Conservation (phyloP, 2,797 vertebrate genomes). For the Tiaroga cobitis region DNA sequence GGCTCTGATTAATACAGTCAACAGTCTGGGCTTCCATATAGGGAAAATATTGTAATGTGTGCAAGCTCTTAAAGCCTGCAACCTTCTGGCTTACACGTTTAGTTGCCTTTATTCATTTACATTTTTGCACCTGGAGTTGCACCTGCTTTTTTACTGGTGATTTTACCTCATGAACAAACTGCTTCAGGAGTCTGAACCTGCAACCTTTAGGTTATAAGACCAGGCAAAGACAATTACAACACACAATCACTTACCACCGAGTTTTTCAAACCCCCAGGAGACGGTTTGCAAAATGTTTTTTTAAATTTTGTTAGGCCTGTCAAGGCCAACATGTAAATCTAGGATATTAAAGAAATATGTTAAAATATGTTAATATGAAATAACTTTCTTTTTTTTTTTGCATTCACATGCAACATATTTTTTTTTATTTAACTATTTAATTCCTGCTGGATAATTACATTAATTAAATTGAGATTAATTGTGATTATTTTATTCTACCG, state of each 20-base stretch:
- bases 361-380: too few species aligned
- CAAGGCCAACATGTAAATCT: background rate
- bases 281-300: background rate
- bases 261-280: background rate
- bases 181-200: background rate
- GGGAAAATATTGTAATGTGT: background rate
- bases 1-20: slow-evolving; percentile 44
- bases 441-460: background rate
- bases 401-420: background rate
- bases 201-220: background rate
- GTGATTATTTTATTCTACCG: background rate
- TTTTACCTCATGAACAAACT: background rate
- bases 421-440: background rate
- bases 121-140: background rate
- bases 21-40: slow-evolving; percentile 25
- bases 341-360: background rate
- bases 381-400: too few species aligned
- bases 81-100: background rate
- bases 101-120: background rate
- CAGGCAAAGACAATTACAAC: background rate
- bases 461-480: background rate
- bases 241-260: background rate
- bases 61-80: background rate
- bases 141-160: background rate
- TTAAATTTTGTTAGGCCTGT: background rate